Conservation (phyloP, 2,113 vertebrate genomes). For the Marcusenius ussheri region DNA sequence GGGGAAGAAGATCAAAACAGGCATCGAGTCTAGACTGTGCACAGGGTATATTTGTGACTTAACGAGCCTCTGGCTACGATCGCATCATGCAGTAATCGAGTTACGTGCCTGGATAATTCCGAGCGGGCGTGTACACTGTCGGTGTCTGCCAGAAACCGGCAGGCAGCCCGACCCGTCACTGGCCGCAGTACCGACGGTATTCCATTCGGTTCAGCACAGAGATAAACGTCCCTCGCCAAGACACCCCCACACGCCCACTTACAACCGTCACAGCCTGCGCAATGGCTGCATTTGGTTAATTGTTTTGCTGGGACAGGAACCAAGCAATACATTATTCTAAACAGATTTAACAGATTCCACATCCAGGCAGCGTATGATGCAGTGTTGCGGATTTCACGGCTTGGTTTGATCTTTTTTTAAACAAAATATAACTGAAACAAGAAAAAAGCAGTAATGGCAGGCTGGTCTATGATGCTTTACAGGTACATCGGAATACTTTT, state of each 20-base stretch:
- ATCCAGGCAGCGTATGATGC: not conserved
- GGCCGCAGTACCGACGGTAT: not conserved
- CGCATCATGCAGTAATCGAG: not conserved
- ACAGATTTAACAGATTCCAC: not conserved
- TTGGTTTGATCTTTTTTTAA: not conserved
- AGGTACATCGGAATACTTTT: not conserved
- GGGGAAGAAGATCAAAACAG: not conserved
- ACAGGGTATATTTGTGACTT: not conserved
- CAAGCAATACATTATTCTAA: not conserved
- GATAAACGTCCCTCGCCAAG: not conserved
- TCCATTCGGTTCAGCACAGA: not conserved
- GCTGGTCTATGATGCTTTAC: not conserved
- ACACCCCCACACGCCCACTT: not conserved
- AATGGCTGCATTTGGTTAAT: not conserved
- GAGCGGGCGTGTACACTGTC: not conserved
- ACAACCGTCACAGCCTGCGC: not conserved
- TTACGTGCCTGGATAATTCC: not conserved
- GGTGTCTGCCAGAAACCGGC: not conserved
- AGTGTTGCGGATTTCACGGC: not conserved
- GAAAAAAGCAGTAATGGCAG: not conserved
- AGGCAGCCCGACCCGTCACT: not conserved
- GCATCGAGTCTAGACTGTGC: not conserved
- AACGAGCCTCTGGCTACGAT: not conserved
- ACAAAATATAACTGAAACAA: not conserved
- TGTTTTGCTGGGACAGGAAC: not conserved